phyloP scores from a whole-genome alignment of 2,888 invertebrate species.

The Dastarcus helophoroides region DNA sequence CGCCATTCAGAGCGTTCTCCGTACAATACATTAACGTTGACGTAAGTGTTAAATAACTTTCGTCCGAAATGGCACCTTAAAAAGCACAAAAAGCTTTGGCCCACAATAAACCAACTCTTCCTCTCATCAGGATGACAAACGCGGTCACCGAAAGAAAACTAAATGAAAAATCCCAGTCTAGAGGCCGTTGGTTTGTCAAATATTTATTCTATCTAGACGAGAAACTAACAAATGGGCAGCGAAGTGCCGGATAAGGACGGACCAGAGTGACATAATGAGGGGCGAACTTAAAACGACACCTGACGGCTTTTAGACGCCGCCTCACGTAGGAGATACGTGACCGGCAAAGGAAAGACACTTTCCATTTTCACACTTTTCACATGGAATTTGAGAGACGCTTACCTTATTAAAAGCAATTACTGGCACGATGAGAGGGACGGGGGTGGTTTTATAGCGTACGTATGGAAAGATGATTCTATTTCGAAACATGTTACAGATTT shows the following conservation, averaged over 20 bases:
- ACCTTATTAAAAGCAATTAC: conserved; percentile 2
- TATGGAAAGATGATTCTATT: too few relatives aligned
- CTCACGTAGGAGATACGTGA: conserved; percentile 2
- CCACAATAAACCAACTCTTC: too few relatives aligned
- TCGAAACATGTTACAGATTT: conserved; percentile 37
- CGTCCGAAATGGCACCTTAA: not conserved
- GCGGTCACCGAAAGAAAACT: too few relatives aligned
- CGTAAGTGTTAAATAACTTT: conserved; percentile 31
- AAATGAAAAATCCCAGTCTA: too few relatives aligned
- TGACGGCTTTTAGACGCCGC: conserved; percentile 1
- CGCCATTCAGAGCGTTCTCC: conserved; percentile 40
- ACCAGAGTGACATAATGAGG: too few relatives aligned
- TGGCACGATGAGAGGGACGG: too few relatives aligned
- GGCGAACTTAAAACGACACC: conserved; percentile 1
- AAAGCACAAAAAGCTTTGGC: conserved; percentile 7
- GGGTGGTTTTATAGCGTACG: too few relatives aligned
- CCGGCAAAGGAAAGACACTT: not conserved
- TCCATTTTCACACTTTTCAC: conserved; percentile 4
- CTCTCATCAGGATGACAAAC: too few relatives aligned
- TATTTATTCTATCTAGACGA: too few relatives aligned
- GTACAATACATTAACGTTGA: conserved; percentile 39
- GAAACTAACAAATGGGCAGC: too few relatives aligned
- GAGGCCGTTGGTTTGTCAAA: too few relatives aligned
- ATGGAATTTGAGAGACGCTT: conserved; percentile 2
- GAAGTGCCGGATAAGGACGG: too few relatives aligned